Evolutionary conservation across 1,140 invertebrate genomes (phyloP).

Genomic region (Ephestia elutella): DNA sequence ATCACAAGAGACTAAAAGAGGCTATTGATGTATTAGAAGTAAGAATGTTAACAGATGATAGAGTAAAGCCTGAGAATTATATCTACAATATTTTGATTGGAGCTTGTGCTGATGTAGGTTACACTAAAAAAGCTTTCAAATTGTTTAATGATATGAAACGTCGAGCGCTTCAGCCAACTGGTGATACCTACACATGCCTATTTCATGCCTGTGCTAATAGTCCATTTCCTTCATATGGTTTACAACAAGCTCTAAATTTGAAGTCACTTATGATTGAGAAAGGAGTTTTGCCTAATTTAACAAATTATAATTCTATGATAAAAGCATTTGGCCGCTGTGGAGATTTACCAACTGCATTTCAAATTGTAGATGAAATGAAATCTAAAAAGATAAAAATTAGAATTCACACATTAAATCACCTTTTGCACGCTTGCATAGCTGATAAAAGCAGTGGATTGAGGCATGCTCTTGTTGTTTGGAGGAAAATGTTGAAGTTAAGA

Average conservation of each 20-base stretch:
- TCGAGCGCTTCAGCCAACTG: constrained; percentile 78
- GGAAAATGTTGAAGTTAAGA: constrained; percentile 81
- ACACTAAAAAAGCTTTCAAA: constrained; percentile 88
- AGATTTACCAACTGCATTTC: constrained; percentile 84
- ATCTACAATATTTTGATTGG: constrained; percentile 88
- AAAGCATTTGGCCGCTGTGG: constrained; percentile 91
- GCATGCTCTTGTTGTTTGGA: constrained; percentile 88
- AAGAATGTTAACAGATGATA: constrained; percentile 83
- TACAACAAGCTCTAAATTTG: constrained; percentile 79
- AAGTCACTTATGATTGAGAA: constrained; percentile 81
- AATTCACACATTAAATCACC: constrained; percentile 83
- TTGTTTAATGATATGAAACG: constrained; percentile 89
- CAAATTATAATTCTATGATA: constrained; percentile 91
- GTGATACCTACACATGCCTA: constrained; percentile 85
- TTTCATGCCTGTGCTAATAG: constrained; percentile 92
- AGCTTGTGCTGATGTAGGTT: constrained; percentile 85
- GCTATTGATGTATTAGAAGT: constrained; percentile 85
- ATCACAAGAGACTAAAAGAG: constrained; percentile 78
- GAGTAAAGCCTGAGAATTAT: constrained; percentile 84
- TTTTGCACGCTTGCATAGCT: constrained; percentile 87
- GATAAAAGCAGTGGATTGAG: constrained; percentile 86
- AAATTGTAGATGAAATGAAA: constrained; percentile 88
- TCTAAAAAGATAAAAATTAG: constrained; percentile 78
- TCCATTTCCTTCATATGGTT: constrained; percentile 78
- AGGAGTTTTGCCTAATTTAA: constrained; percentile 80